Conservation (phyloP, 2,113 vertebrate species). For the Calonectris borealis region DNA sequence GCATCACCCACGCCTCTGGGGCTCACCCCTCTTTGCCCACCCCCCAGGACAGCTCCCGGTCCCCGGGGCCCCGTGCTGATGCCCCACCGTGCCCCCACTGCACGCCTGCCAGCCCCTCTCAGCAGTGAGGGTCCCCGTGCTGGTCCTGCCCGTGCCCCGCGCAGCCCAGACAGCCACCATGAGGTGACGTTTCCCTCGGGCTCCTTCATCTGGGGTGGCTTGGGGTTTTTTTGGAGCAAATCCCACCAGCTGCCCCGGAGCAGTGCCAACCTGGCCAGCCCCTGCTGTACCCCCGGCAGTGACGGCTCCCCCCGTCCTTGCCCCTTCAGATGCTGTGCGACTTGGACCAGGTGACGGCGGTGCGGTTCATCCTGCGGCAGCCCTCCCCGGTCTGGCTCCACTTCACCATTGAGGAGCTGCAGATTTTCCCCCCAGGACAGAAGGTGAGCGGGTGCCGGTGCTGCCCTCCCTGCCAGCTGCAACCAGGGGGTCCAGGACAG, state of each 20-base stretch:
- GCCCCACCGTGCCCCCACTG: background rate
- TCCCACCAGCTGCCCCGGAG: background rate
- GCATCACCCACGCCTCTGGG: background rate
- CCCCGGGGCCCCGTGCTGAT: background rate
- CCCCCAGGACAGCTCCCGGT: rapidly evolving
- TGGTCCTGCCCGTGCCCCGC: rapidly evolving
- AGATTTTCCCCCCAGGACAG: conserved; percentile 75
- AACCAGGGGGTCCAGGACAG: background rate
- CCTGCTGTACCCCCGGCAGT: background rate
- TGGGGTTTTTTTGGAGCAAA: background rate
- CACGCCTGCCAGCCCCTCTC: background rate
- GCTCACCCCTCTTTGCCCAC: background rate
- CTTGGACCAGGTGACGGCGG: conserved; percentile 76
- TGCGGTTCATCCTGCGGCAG: conserved; percentile 91
- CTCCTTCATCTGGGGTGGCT: background rate
- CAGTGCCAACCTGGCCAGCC: background rate
- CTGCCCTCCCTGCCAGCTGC: background rate
- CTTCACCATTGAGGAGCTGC: conserved; percentile 87
- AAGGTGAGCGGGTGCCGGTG: conserved; percentile 68
- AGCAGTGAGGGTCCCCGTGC: rapidly evolving
- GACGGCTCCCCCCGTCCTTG: background rate
- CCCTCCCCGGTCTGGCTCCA: conserved; percentile 88
- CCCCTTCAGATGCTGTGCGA: conserved; percentile 84
- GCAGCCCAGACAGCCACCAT: background rate
- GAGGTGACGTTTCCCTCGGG: rapidly evolving